Evolutionary conservation across 2,113 vertebrate genomes (phyloP), one percentile per base, ranked within the genome.

Genomic region (Macrotis lagotis): DNA sequence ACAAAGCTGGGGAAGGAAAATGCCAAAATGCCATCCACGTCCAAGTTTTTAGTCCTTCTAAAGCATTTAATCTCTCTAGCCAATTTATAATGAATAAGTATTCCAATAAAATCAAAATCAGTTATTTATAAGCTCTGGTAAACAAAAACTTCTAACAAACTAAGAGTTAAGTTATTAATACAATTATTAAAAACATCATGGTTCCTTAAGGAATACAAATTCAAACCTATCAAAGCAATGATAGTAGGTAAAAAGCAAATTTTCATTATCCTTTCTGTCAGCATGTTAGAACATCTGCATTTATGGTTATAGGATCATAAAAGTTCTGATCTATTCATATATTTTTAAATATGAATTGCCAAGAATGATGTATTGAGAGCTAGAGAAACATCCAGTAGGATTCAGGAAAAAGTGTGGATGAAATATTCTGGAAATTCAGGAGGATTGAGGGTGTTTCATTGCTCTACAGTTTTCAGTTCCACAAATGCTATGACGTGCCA

Each of bases 181-280:
- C 25, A 55, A 88, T 97, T 97, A 97, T 92, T 95, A 3, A 0
- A 92, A 93, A 97, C 94, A 91, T 93, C 92, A 96, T 51, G 91
- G 98, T 98, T 98, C 98, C 98, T 66, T 97, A 93, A 31, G 97
- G 97, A 98, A 98, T 98, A 98, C 98, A 98, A 98, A 96, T 97
- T 97, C 98, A 97, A 96, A 96, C 97, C 97, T 97, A 96, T 96
- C 96, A 96, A 98, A 50, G 97, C 97, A n/a, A n/a, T n/a, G 99
- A 99, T 92, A 99, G 99, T 95, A 99, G 99, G 98, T 99, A 99
- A 98, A 99, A 99, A 53, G 99, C 99, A 98, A 99, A 98, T 98
- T 99, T 99, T 98, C 99, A 99, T 99, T 99, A 99, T 98, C 99
- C 99, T 97, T 99, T 99, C 98, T 99, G 99, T 99, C 99, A 99